Evolutionary conservation across 2,888 invertebrate genomes (phyloP).

Genomic region (Apamea epomidion): DNA sequence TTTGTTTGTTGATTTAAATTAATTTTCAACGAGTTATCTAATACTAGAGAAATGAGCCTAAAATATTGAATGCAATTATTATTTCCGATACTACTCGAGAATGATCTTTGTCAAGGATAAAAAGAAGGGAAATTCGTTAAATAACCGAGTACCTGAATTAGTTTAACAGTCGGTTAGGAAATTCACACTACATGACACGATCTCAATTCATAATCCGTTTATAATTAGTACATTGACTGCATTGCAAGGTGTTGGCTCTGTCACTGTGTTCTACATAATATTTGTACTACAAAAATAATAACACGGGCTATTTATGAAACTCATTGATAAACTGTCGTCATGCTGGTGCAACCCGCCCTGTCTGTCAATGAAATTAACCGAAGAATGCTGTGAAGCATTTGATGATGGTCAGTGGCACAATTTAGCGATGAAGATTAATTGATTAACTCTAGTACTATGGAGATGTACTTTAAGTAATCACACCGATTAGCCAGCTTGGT

Average conservation of each 20-base stretch:
- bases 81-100: neutral
- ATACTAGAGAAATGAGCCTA: neutral
- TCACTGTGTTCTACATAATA: conserved; percentile 23
- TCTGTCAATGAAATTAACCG: conserved; percentile 21
- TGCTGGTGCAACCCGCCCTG: conserved; percentile 24
- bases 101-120: neutral
- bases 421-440: neutral
- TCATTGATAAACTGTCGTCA: conserved; percentile 36
- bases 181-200: neutral
- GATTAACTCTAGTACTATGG: neutral
- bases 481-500: neutral
- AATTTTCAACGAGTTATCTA: neutral
- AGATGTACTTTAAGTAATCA: neutral
- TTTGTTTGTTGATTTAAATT: conserved; percentile 1
- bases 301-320: conserved; percentile 29
- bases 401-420: neutral
- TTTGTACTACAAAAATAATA: conserved; percentile 7
- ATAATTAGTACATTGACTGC: conserved; percentile 42
- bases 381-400: neutral
- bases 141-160: neutral
- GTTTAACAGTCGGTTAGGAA: neutral
- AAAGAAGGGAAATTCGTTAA: neutral
- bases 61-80: neutral
- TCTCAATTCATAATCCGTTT: conserved; percentile 31
- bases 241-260: conserved; percentile 33